Evolutionary conservation across 1,140 invertebrate genomes (phyloP).

Genomic region (Drosophila pseudoobscura): DNA sequence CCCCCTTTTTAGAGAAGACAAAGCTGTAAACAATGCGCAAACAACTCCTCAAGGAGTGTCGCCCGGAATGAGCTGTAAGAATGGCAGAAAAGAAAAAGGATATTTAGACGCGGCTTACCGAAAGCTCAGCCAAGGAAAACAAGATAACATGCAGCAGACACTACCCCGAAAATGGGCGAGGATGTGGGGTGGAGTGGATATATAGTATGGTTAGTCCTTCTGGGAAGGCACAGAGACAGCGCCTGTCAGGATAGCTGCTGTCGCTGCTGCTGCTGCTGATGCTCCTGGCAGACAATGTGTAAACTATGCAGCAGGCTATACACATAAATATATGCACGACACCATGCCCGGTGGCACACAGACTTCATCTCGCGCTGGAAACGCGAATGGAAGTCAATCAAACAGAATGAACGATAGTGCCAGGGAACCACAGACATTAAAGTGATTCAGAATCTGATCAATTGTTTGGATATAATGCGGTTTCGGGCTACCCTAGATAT

Average conservation of each 20-base stretch:
- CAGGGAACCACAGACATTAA: background rate
- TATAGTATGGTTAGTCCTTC: background rate
- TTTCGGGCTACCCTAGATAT: too few species aligned
- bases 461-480: too few species aligned
- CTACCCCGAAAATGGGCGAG: background rate
- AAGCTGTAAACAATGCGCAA: conserved; percentile 69
- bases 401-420: background rate
- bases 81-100: conserved; percentile 48
- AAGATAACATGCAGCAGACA: conserved; percentile 41
- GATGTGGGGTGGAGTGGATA: background rate
- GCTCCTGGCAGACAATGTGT: conserved; percentile 59
- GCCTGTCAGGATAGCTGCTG: conserved; percentile 21
- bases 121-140: conserved; percentile 53
- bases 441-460: background rate
- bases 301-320: conserved; percentile 55
- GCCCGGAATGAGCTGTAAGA: conserved; percentile 72
- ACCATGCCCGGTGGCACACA: background rate
- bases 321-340: conserved; percentile 33
- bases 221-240: background rate
- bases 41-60: conserved; percentile 65
- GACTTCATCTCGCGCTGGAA: conserved; percentile 14
- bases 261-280: background rate
- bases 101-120: conserved; percentile 72
- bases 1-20: conserved; percentile 22
- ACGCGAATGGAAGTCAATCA: background rate